These are phyloP conservation scores for Artibeus lituratus DNA, from an alignment of 2,797 vertebrate genomes.

Conservation along the genomic window DNA sequence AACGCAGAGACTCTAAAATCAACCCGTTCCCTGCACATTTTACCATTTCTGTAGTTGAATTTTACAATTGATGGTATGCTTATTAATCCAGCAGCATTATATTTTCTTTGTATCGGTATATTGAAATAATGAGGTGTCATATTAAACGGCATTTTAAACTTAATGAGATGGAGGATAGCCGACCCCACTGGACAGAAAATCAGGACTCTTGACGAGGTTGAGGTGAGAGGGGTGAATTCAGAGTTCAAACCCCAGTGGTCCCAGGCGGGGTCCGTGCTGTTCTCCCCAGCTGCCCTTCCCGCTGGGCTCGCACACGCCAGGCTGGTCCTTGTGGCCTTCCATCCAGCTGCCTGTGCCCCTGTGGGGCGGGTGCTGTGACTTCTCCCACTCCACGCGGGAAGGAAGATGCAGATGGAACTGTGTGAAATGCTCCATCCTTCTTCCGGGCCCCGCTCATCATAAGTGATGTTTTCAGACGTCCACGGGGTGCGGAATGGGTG, in stretches of 20 bases:
- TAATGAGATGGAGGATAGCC: neutral
- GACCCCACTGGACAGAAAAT: neutral
- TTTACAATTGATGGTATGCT: neutral
- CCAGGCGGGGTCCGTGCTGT: neutral
- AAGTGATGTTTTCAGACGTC: neutral
- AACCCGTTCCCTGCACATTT: neutral
- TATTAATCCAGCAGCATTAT: neutral
- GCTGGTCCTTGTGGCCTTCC: too few species aligned
- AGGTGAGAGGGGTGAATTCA: neutral
- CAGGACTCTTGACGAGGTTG: neutral
- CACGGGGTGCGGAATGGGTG: neutral
- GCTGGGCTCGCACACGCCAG: neutral
- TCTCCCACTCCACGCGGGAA: neutral
- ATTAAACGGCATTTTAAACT: neutral
- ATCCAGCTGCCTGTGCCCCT: accelerated
- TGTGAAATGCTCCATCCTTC: neutral
- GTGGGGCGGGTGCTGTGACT: neutral
- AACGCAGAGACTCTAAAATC: neutral
- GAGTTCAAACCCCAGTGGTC: neutral
- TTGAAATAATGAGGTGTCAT: neutral
- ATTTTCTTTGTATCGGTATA: neutral
- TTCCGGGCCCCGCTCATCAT: neutral
- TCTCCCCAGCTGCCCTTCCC: neutral
- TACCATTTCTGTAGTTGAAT: neutral
- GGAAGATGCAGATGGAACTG: neutral